Percentiles rank a stretch among this genome's conserved stretches.
These are phyloP conservation scores for Paelopatides confundens DNA, from an alignment of 53 echinoderm and acorn worm species.

Conservation along the genomic window DNA sequence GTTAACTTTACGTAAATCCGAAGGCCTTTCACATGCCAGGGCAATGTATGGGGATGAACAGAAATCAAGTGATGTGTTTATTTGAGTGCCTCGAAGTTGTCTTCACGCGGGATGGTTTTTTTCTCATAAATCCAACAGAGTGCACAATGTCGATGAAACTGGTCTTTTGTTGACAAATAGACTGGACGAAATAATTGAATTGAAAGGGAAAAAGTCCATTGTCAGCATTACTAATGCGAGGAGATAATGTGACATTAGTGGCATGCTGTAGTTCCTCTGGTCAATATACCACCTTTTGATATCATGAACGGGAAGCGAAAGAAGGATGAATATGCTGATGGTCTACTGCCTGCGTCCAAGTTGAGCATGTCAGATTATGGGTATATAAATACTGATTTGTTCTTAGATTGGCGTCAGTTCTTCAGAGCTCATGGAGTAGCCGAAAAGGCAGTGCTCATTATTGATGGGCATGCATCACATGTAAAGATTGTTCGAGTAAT, in stretches of 20 bases:
- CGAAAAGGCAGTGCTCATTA: slow-evolving; percentile 45
- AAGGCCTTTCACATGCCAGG: slow-evolving; percentile 52
- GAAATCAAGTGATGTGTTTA: slow-evolving; percentile 5
- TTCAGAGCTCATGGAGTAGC: slow-evolving; percentile 47
- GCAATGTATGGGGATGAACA: slow-evolving; percentile 66
- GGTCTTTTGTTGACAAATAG: slow-evolving; percentile 56
- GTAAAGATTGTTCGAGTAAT: slow-evolving; percentile 35
- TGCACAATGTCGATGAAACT: slow-evolving; percentile 67
- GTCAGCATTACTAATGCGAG: slow-evolving; percentile 58
- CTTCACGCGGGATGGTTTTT: slow-evolving; percentile 49
- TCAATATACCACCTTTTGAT: slow-evolving; percentile 36
- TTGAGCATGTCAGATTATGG: slow-evolving; percentile 61
- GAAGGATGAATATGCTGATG: slow-evolving; percentile 49
- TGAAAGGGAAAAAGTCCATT: slow-evolving; percentile 50
- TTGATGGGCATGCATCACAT: slow-evolving; percentile 63
- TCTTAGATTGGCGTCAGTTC: slow-evolving; percentile 59
- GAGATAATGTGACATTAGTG: slow-evolving; percentile 55
- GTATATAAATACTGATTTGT: slow-evolving; percentile 59
- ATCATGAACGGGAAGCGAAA: slow-evolving; percentile 54
- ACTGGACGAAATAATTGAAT: slow-evolving; percentile 51
- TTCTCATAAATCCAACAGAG: slow-evolving; percentile 27
- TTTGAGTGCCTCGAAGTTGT: slow-evolving; percentile 42
- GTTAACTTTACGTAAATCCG: slow-evolving; percentile 43
- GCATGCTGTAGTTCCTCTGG: slow-evolving; percentile 57
- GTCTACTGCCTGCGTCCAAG: slow-evolving; percentile 46